Conservation (phyloP, 2,113 vertebrate genomes). For the Carassius gibelio region DNA sequence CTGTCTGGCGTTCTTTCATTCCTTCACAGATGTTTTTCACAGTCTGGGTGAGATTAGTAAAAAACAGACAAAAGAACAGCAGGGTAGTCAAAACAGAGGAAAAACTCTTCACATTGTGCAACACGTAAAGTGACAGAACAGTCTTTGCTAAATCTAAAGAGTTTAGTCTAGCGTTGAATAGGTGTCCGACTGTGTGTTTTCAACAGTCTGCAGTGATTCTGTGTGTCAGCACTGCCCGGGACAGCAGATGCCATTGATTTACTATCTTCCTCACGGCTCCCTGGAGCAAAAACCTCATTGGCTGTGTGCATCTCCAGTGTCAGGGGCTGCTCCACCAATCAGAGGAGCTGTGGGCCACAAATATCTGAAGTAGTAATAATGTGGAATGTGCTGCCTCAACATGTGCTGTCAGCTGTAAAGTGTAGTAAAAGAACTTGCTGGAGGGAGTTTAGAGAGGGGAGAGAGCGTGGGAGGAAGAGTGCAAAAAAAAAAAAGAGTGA, state of each 20-base stretch:
- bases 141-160: neutral
- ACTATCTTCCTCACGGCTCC: slow-evolving; percentile 67
- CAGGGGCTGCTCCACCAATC: slow-evolving; percentile 74
- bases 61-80: slow-evolving; percentile 30
- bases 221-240: slow-evolving; percentile 38
- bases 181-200: slow-evolving; percentile 15
- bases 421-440: slow-evolving; percentile 68
- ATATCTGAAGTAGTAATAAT: slow-evolving; percentile 81
- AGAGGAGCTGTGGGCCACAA: slow-evolving; percentile 69
- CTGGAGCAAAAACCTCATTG: slow-evolving; percentile 73
- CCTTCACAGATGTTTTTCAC: slow-evolving; percentile 29
- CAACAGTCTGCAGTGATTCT: slow-evolving; percentile 1
- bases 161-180: neutral
- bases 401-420: slow-evolving; percentile 77
- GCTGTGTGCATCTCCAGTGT: slow-evolving; percentile 65
- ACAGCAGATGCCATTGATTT: slow-evolving; percentile 62
- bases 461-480: slow-evolving; percentile 31
- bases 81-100: slow-evolving; percentile 5
- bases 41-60: slow-evolving; percentile 15
- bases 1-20: slow-evolving; percentile 30
- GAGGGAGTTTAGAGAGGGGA: slow-evolving; percentile 46
- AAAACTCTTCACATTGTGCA: slow-evolving; percentile 8
- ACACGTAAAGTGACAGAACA: neutral
- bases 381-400: slow-evolving; percentile 78
- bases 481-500: slow-evolving; percentile 23